These are phyloP conservation scores for Masticophis lateralis DNA, from an alignment of 2,797 vertebrate species.

Conservation along the genomic window DNA sequence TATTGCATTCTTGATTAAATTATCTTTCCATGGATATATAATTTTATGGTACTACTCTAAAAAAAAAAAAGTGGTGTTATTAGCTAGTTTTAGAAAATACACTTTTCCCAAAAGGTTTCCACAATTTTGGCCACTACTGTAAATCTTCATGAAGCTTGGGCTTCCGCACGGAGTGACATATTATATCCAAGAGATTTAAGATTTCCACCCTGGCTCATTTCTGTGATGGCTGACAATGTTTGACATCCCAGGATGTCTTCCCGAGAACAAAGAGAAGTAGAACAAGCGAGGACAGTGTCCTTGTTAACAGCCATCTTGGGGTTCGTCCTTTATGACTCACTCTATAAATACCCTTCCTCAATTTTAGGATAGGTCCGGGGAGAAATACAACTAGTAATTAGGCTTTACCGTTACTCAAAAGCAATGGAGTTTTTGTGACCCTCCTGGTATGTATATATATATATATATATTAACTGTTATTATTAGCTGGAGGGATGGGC, in stretches of 20 bases:
- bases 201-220: not conserved
- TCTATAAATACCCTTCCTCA: not conserved
- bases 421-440: not conserved
- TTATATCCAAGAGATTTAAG: not conserved
- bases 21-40: too few species aligned
- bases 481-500: not conserved
- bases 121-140: too few species aligned
- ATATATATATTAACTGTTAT: not conserved
- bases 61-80: too few species aligned
- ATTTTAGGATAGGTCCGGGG: not conserved
- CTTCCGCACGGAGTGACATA: not conserved
- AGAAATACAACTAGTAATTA: not conserved
- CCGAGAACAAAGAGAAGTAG: not conserved
- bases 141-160: not conserved
- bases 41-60: too few species aligned
- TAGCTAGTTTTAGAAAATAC: too few species aligned
- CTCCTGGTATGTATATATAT: not conserved
- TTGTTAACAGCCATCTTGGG: not conserved
- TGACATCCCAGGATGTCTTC: not conserved
- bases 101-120: too few species aligned
- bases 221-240: not conserved
- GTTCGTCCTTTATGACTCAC: not conserved
- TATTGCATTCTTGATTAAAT: too few species aligned
- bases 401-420: not conserved
- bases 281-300: not conserved